Percentiles rank a stretch among this genome's conserved stretches.
Conservation (phyloP, 2,888 invertebrate genomes). For the Pinctada fucata region DNA sequence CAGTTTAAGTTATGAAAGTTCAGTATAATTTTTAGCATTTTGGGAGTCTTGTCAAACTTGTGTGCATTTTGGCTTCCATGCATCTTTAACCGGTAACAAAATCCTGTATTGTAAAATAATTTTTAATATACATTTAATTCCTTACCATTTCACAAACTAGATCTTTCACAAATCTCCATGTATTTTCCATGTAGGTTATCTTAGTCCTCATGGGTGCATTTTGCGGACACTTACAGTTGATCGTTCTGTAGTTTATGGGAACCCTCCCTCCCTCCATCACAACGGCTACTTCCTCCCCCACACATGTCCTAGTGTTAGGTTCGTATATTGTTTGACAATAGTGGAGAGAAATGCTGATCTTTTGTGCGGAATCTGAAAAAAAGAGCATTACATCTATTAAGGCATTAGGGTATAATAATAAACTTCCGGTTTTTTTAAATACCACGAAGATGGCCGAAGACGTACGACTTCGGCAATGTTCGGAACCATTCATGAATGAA, state of each 20-base stretch:
- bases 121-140: not conserved
- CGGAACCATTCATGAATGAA: too few relatives aligned
- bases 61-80: too few relatives aligned
- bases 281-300: conserved; percentile 15
- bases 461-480: too few relatives aligned
- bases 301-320: conserved; percentile 2
- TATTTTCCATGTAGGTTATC: not conserved
- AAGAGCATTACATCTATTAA: not conserved
- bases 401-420: too few relatives aligned
- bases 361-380: conserved; percentile 8
- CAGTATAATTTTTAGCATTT: too few relatives aligned
- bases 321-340: conserved; percentile 11
- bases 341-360: conserved; percentile 24
- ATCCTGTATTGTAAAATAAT: too few relatives aligned
- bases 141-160: conserved; percentile 31
- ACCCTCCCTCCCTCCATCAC: conserved; percentile 20
- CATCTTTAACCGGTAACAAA: too few relatives aligned
- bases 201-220: conserved; percentile 5
- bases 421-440: too few relatives aligned
- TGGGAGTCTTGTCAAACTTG: too few relatives aligned
- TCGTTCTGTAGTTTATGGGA: conserved; percentile 3
- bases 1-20: too few relatives aligned
- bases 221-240: conserved; percentile 26
- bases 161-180: conserved; percentile 11
- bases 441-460: too few relatives aligned